These are phyloP conservation scores for Psilopsiagon aymara DNA, from an alignment of 2,113 vertebrate species.

Conservation along the genomic window DNA sequence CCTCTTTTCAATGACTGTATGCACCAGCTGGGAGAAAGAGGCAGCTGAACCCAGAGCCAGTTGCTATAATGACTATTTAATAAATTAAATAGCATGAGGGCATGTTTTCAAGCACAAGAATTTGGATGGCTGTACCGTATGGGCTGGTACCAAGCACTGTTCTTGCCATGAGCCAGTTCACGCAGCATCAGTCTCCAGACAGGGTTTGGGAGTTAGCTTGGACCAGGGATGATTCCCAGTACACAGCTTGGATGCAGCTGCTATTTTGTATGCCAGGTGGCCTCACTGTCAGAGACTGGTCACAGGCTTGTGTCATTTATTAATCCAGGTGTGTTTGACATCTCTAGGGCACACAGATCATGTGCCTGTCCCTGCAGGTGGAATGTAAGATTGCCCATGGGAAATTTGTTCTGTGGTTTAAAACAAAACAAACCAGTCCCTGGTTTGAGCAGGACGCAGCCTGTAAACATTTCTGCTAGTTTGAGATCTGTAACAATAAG, in stretches of 20 bases:
- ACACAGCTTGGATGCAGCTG: not conserved
- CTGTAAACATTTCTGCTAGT: not conserved
- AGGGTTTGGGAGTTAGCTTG: not conserved
- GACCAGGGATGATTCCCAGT: not conserved
- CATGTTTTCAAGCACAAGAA: not conserved
- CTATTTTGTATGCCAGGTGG: not conserved
- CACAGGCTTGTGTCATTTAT: not conserved
- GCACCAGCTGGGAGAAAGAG: not conserved
- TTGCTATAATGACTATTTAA: not conserved
- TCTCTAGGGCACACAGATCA: not conserved
- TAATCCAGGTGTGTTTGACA: not conserved
- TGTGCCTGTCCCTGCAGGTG: not conserved
- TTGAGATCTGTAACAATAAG: not conserved
- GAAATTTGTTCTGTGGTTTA: not conserved
- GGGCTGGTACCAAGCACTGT: not conserved
- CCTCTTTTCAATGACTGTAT: not conserved
- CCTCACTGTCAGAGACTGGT: not conserved
- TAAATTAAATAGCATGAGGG: not conserved
- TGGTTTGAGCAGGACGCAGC: not conserved
- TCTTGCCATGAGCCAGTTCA: not conserved
- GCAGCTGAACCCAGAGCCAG: not conserved
- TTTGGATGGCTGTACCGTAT: not conserved
- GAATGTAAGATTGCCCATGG: not conserved
- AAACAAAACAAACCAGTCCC: not conserved
- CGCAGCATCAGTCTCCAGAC: not conserved